Percentiles rank a stretch among this genome's conserved stretches.
These are phyloP conservation scores for Noctuana brunneofusca DNA, from an alignment of 2,888 invertebrate species.

Conservation along the genomic window DNA sequence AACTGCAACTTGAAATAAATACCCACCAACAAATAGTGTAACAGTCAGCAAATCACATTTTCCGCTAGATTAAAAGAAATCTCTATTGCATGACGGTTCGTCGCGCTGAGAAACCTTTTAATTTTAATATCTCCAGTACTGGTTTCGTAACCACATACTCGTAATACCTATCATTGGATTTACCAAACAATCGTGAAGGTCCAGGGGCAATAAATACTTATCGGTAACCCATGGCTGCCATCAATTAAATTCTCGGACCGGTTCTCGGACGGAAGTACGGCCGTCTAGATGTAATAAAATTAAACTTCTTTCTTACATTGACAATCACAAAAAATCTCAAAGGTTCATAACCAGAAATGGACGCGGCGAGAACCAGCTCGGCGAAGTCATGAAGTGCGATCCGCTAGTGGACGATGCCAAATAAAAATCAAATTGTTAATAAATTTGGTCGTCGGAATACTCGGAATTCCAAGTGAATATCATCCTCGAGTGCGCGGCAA, in stretches of 20 bases:
- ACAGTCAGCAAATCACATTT: slow-evolving; percentile 19
- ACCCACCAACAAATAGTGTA: neutral
- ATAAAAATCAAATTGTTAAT: slow-evolving; percentile 18
- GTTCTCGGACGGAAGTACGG: slow-evolving; percentile 24
- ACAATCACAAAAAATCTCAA: slow-evolving; percentile 17
- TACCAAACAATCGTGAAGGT: slow-evolving; percentile 27
- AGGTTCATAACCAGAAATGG: slow-evolving; percentile 23
- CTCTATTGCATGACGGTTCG: slow-evolving; percentile 17
- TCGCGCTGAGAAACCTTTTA: slow-evolving; percentile 21
- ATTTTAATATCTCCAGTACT: slow-evolving; percentile 3
- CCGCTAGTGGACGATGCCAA: slow-evolving; percentile 16
- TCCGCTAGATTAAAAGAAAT: slow-evolving; percentile 23
- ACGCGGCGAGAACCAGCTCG: slow-evolving; percentile 19
- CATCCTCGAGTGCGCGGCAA: slow-evolving; percentile 16
- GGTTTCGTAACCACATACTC: slow-evolving; percentile 20
- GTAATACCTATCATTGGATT: slow-evolving; percentile 16
- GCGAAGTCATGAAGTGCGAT: slow-evolving; percentile 10
- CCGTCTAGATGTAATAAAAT: slow-evolving; percentile 23
- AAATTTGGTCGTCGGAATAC: slow-evolving; percentile 4
- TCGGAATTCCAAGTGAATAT: slow-evolving; percentile 10
- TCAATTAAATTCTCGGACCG: slow-evolving; percentile 18
- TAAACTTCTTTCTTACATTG: slow-evolving; percentile 19
- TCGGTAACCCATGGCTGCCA: slow-evolving; percentile 17
- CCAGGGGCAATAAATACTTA: slow-evolving; percentile 23
- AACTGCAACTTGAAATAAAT: neutral